Evolutionary conservation across 2,888 invertebrate genomes (phyloP), one percentile per base, ranked within the genome.

Genomic region (Cylindroiulus punctatus): DNA sequence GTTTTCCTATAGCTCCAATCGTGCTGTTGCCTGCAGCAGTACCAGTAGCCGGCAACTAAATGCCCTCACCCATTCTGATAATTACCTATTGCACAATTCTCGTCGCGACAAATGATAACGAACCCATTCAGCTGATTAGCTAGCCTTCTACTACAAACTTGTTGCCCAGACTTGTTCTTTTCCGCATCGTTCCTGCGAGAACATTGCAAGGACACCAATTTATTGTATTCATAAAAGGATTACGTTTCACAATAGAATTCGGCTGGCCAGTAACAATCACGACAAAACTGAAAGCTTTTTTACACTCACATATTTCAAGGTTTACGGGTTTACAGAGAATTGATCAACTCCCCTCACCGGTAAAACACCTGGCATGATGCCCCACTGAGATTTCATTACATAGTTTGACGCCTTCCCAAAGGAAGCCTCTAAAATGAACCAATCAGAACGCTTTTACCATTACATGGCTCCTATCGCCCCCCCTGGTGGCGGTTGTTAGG

Each of bases 241-340:
- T 19, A 22, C 57, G 57, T 7, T 57, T 22, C 4, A 57, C 22
- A 57, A 57, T 57, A 22, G 2, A 57, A 76, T 0, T 12, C 12
- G 30, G 76, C 76, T 52, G 7, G 19, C 17, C 5, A 19, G 30
- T 30, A n/a, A 10, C 30, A 30, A 17, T 30, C 76, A 30, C 1
- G 76, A 10, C 0, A 44, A 30, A 76, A 26, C 65, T 30, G 14
- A 30, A 30, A 17, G 2, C 17, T 76, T 30, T 76, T 76, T 30
- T 30, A 12, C 17, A 76, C 76, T 76, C 76, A 76, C 76, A 76
- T 76, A 26, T 76, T 76, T 76, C 76, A 76, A 76, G 76, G 76
- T 44, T 44, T 44, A 44, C 44, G 44, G 44, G 44, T 44, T 76
- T 76, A 12, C 76, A 2, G 17, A 26, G 76, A 76, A 30, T 65